phyloP scores from a whole-genome alignment of 2,888 invertebrate species.

The Meandrusa payeni region DNA sequence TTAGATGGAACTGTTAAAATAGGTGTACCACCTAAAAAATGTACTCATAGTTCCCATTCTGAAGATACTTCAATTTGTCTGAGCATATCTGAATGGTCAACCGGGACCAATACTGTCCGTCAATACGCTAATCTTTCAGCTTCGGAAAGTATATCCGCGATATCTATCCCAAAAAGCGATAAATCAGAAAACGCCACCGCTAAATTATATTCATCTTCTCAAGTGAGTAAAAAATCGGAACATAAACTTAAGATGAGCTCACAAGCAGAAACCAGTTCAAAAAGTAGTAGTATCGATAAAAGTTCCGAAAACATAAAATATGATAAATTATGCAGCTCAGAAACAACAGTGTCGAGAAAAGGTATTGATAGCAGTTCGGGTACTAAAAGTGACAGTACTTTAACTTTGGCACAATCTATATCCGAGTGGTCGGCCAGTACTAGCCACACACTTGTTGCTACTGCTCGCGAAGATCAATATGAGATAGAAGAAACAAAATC shows the following conservation, averaged over 20 bases:
- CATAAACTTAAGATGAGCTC: constrained; percentile 66
- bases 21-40: constrained; percentile 89
- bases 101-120: constrained; percentile 91
- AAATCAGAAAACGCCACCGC: constrained; percentile 78
- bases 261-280: constrained; percentile 76
- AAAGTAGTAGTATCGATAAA: constrained; percentile 81
- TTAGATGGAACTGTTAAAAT: constrained; percentile 91
- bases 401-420: constrained; percentile 87
- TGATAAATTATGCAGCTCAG: constrained; percentile 83
- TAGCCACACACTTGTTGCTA: constrained; percentile 87
- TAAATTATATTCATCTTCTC: constrained; percentile 82
- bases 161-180: constrained; percentile 82
- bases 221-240: constrained; percentile 74
- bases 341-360: constrained; percentile 75
- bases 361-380: constrained; percentile 83
- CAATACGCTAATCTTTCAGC: constrained; percentile 89
- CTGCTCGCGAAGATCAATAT: constrained; percentile 72
- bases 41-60: constrained; percentile 91
- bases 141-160: constrained; percentile 83
- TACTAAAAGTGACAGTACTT: constrained; percentile 90
- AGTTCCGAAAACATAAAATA: constrained; percentile 78
- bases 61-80: constrained; percentile 93
- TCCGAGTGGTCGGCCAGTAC: constrained; percentile 92
- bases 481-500: constrained; percentile 68
- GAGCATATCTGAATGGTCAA: constrained; percentile 93